These are phyloP conservation scores for Arvicanthis niloticus DNA, from an alignment of 2,113 vertebrate genomes.

Conservation along the genomic window DNA sequence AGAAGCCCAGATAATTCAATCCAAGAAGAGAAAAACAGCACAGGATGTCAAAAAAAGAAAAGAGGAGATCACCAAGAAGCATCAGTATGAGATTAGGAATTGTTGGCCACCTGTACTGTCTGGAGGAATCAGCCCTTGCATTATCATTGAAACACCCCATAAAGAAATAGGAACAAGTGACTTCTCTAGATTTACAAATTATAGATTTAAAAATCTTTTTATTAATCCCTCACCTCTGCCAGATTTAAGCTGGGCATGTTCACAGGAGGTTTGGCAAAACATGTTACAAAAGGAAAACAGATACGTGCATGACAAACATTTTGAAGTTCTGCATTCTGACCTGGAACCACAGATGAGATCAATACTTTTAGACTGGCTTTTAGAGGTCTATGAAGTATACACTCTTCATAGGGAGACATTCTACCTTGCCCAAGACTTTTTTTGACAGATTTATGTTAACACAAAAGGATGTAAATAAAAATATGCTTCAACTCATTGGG, in stretches of 20 bases:
- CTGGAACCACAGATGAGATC: slow-evolving; percentile 97
- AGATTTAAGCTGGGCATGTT: slow-evolving; percentile 96
- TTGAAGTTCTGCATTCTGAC: slow-evolving; percentile 92
- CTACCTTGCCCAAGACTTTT: slow-evolving; percentile 97
- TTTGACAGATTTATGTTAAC: slow-evolving; percentile 99
- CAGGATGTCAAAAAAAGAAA: slow-evolving; percentile 90
- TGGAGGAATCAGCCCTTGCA: slow-evolving; percentile 92
- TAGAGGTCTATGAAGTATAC: slow-evolving; percentile 99
- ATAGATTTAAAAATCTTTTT: slow-evolving; percentile 96
- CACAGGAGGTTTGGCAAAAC: slow-evolving; percentile 97
- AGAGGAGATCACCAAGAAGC: slow-evolving; percentile 91
- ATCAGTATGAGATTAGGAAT: slow-evolving; percentile 97
- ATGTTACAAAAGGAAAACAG: slow-evolving; percentile 96
- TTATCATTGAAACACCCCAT: slow-evolving; percentile 97
- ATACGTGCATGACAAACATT: slow-evolving; percentile 94
- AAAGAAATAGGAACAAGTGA: slow-evolving; percentile 93
- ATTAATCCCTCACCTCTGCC: slow-evolving; percentile 96
- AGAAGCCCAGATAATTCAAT: slow-evolving; percentile 83
- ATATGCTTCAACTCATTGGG: slow-evolving; percentile 96
- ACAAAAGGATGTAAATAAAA: slow-evolving; percentile 94
- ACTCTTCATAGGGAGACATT: slow-evolving; percentile 97
- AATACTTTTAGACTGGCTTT: slow-evolving; percentile 97
- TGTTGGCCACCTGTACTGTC: slow-evolving; percentile 93
- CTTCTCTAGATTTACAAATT: slow-evolving; percentile 94
- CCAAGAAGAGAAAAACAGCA: slow-evolving; percentile 90